Evolutionary conservation across 2,888 invertebrate genomes (phyloP), one percentile per base, ranked within the genome.

Genomic region (Drosophila diplacantha): DNA sequence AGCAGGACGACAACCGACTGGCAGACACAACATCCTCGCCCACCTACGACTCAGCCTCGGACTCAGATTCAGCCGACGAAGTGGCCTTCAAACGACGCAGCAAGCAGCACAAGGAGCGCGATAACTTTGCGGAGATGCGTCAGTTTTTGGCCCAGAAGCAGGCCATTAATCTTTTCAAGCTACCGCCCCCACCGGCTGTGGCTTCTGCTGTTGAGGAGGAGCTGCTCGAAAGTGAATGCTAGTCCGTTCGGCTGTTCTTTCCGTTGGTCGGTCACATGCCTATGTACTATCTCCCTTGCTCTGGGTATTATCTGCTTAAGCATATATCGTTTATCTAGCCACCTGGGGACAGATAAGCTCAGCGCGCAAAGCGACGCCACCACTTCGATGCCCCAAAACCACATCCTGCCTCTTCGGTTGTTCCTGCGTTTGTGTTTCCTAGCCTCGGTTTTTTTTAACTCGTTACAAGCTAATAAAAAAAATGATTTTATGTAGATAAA

Each of bases 61-160:
- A 70, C 4, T 74, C 72, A 1, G 78, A 81, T 3, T 86, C 86
- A 6, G 85, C 82, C 6, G 86, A 87, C 53, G 81, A 83, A 11
- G 55, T 62, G 1, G 81, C 78, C 53, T 77, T 69, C 49, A 72
- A 75, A 44, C 78, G 74, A 4, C 83, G 78, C n/a, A 81, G 72
- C 32, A 85, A 85, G 54, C 81, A 80, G 34, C 55, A 81, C 16
- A 86, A 87, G 53, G 83, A 85, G 26, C 83, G 82, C 7, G 88
- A 88, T 57, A 85, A 86, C 37, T 88, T 85, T 73, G 85, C 85
- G n/a, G 88, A 88, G 74, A 85, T 87, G 85, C 85, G 88, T 18
- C 85, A 86, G 49, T 87, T 88, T 71, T 72, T 88, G 53, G 87
- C 85, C 18, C 84, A 86, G 56, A 88, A 88, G 62, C 81, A 86